These are phyloP conservation scores for Lasioglossum villosulum DNA, from an alignment of 2,888 invertebrate genomes.

Conservation along the genomic window DNA sequence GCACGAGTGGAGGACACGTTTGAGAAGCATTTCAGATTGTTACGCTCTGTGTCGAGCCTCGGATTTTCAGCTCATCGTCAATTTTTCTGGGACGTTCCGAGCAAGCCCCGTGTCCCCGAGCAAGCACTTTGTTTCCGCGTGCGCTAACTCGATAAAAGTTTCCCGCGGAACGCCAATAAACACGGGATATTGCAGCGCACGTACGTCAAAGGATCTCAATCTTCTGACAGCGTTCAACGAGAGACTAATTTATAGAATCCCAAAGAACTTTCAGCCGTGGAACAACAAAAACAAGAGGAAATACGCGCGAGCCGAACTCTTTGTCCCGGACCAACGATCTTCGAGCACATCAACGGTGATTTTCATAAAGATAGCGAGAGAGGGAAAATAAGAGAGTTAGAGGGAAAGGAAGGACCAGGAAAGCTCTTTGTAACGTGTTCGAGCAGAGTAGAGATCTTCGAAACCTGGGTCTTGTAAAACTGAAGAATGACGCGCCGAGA, in stretches of 20 bases:
- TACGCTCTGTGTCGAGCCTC: neutral
- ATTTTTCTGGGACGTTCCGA: neutral
- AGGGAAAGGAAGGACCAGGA: neutral
- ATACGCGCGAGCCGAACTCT: neutral
- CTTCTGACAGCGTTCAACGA: slow-evolving; percentile 16
- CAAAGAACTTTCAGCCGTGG: slow-evolving; percentile 4
- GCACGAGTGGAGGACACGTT: neutral
- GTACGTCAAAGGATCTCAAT: slow-evolving; percentile 26
- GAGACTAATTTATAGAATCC: slow-evolving; percentile 34
- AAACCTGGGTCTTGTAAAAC: neutral
- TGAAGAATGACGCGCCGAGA: slow-evolving; percentile 18
- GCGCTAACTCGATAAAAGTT: neutral
- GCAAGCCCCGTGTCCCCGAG: neutral
- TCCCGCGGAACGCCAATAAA: neutral
- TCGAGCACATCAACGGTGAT: slow-evolving; percentile 18
- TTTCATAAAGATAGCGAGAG: neutral
- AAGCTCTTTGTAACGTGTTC: slow-evolving; percentile 18
- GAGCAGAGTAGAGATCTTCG: neutral
- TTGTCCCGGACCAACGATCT: neutral
- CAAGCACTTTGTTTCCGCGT: neutral
- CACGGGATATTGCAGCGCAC: slow-evolving; percentile 25
- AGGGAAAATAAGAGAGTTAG: neutral
- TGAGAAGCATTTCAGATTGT: neutral
- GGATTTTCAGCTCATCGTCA: neutral
- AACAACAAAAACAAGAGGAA: neutral